A percentile compares a stretch with the other conserved stretches of the same genome.
These are phyloP conservation scores for Parazoanthus darwini DNA, from an alignment of 92 coral and sea anemone species.

Conservation along the genomic window DNA sequence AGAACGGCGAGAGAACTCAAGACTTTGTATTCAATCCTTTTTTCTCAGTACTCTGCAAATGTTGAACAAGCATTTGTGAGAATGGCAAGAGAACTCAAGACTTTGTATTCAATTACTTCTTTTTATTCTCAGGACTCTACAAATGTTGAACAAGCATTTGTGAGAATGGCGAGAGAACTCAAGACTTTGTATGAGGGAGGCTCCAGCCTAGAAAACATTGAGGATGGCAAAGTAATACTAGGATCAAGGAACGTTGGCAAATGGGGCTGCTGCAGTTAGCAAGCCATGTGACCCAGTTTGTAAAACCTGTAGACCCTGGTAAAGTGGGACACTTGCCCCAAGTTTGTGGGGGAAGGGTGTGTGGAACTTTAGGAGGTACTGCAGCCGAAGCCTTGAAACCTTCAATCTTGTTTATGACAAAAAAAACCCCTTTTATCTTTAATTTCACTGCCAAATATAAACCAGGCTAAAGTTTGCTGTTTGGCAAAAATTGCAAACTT, in stretches of 20 bases:
- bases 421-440: too few relatives aligned
- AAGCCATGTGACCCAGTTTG: background rate
- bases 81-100: slow-evolving; percentile 79
- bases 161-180: slow-evolving; percentile 73
- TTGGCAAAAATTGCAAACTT: too few relatives aligned
- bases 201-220: slow-evolving; percentile 58
- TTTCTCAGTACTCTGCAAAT: slow-evolving; percentile 78
- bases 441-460: too few relatives aligned
- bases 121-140: slow-evolving; percentile 70
- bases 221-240: slow-evolving; percentile 58
- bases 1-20: too few relatives aligned
- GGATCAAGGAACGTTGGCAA: slow-evolving; percentile 52
- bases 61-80: slow-evolving; percentile 80
- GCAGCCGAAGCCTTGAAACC: too few relatives aligned
- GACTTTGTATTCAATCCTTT: background rate
- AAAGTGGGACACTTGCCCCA: background rate
- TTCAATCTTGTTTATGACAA: too few relatives aligned
- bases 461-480: too few relatives aligned
- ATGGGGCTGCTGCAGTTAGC: slow-evolving; percentile 73
- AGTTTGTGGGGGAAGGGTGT: background rate
- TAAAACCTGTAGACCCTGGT: background rate
- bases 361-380: too few relatives aligned
- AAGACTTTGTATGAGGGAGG: slow-evolving; percentile 75
- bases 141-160: slow-evolving; percentile 89
- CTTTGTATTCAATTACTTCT: slow-evolving; percentile 19